These are phyloP conservation scores for Epizoanthus ramosus DNA, from an alignment of 92 coral and sea anemone species.

Conservation along the genomic window DNA sequence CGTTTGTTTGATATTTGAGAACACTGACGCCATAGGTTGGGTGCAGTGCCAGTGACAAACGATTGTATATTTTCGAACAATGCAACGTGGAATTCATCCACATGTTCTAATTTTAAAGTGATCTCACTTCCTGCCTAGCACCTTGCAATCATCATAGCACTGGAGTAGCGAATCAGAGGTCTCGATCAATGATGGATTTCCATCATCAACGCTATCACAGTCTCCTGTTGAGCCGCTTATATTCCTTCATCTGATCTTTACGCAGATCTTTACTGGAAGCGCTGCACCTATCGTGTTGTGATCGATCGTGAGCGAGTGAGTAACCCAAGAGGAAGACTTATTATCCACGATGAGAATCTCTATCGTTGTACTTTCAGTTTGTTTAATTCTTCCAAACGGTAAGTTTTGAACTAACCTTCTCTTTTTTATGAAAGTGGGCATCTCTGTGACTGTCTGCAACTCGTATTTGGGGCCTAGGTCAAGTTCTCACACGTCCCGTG, in stretches of 20 bases:
- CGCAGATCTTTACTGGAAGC: neutral
- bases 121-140: slow-evolving; percentile 20
- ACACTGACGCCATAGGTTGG: too few species aligned
- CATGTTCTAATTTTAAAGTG: neutral
- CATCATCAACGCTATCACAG: slow-evolving; percentile 10
- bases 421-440: neutral
- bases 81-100: too few species aligned
- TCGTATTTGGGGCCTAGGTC: neutral
- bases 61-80: too few species aligned
- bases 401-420: neutral
- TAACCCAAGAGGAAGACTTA: neutral
- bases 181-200: neutral
- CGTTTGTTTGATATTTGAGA: too few species aligned
- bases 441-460: too few species aligned
- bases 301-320: too few species aligned
- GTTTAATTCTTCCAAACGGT: slow-evolving; percentile 23
- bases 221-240: neutral
- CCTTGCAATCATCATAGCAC: neutral
- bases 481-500: neutral
- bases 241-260: neutral
- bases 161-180: slow-evolving; percentile 21
- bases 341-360: slow-evolving; percentile 7
- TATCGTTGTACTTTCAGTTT: slow-evolving; percentile 20
- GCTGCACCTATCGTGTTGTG: neutral
- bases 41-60: too few species aligned